Percentiles rank a stretch among this genome's conserved stretches.
These are phyloP conservation scores for Sphenopsis melanotis DNA, from an alignment of 2,797 vertebrate genomes.

Conservation along the genomic window DNA sequence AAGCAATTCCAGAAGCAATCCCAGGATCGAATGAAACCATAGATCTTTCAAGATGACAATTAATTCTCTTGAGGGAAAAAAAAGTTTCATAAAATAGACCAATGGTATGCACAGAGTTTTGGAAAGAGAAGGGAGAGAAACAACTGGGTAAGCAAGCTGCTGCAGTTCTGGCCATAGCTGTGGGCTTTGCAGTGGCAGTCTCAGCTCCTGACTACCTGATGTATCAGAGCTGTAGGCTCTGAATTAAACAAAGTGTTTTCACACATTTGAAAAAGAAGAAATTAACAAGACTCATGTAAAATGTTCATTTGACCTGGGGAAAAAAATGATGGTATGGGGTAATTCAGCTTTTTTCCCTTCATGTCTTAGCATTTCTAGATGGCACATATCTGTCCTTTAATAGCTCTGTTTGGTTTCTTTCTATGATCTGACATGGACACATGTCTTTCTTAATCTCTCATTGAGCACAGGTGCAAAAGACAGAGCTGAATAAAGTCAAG, in stretches of 20 bases:
- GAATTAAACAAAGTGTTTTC: not conserved
- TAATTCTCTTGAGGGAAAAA: not conserved
- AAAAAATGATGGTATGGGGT: fast-evolving
- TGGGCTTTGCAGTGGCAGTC: not conserved
- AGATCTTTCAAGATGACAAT: not conserved
- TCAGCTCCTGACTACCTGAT: not conserved
- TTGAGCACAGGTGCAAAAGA: not conserved
- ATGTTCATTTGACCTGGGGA: not conserved
- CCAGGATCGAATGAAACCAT: not conserved
- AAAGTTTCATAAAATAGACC: not conserved
- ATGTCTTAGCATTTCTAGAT: not conserved
- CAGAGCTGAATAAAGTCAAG: not conserved
- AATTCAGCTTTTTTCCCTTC: not conserved
- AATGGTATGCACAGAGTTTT: not conserved
- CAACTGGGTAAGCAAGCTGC: not conserved
- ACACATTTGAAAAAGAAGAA: not conserved
- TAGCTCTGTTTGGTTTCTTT: not conserved
- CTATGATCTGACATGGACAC: not conserved
- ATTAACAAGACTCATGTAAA: not conserved
- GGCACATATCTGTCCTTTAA: not conserved
- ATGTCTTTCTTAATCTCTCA: not conserved
- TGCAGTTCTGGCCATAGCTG: not conserved
- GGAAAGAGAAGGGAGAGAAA: not conserved
- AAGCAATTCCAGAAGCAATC: not conserved
- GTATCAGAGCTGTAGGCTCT: not conserved